Evolutionary conservation across 2,797 vertebrate species (phyloP).

Genomic region (Argyrosomus regius): DNA sequence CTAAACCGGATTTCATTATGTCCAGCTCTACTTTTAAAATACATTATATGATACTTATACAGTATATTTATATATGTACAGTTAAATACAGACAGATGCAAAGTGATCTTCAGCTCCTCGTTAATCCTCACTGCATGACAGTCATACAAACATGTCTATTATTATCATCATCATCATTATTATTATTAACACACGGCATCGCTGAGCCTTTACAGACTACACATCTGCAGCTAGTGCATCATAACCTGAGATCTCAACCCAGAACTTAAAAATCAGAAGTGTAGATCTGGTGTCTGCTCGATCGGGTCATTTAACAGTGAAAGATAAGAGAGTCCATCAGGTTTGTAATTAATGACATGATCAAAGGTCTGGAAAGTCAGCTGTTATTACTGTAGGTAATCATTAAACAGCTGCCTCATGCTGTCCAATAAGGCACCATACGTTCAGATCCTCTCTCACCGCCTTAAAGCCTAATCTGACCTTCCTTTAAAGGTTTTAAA

Average conservation of each 20-base stretch:
- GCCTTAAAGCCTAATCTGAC: constrained; percentile 47
- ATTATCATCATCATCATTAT: background rate
- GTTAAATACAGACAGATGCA: constrained; percentile 68
- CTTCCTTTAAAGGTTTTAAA: constrained; percentile 45
- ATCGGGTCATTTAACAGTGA: constrained; percentile 11
- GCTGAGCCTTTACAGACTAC: constrained; percentile 17
- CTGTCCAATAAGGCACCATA: constrained; percentile 61
- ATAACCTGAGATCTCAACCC: constrained; percentile 46
- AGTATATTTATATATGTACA: constrained; percentile 59
- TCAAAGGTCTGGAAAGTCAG: constrained; percentile 62
- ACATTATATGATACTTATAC: constrained; percentile 8
- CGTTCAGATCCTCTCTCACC: constrained; percentile 41
- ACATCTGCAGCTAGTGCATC: constrained; percentile 33
- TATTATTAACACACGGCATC: background rate
- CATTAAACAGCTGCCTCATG: constrained; percentile 56
- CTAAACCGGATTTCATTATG: no score
- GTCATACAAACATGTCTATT: constrained; percentile 34
- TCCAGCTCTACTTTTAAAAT: constrained; percentile 25
- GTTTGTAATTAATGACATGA: constrained; percentile 39
- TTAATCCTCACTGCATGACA: constrained; percentile 10
- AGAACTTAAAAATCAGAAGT: constrained; percentile 15
- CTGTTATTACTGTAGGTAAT: constrained; percentile 59
- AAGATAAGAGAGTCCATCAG: constrained; percentile 29
- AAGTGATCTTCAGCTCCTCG: background rate
- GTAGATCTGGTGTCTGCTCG: constrained; percentile 25